phyloP scores from a whole-genome alignment of 2,113 vertebrate species.

The Rhegmatorhina hoffmannsi region DNA sequence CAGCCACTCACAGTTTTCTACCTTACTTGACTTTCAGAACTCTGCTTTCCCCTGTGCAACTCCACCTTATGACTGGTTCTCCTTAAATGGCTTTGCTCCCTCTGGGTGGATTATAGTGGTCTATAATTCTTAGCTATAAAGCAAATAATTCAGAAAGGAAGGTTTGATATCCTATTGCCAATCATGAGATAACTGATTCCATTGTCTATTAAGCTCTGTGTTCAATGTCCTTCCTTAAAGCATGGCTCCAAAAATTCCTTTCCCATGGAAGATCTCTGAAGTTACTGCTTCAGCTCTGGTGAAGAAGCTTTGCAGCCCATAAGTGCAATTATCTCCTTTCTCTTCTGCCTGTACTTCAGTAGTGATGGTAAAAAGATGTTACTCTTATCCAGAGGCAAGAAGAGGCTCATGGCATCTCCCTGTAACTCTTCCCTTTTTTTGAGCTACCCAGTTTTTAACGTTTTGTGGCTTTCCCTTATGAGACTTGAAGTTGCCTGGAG shows the following conservation, averaged over 20 bases:
- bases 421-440: neutral
- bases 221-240: neutral
- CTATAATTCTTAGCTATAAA: neutral
- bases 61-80: neutral
- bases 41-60: neutral
- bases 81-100: neutral
- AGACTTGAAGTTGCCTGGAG: slow-evolving; percentile 10
- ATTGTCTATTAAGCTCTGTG: neutral
- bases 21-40: neutral
- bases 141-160: neutral
- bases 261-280: neutral
- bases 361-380: neutral
- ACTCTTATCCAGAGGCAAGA: neutral
- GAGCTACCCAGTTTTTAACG: neutral
- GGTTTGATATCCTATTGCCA: neutral
- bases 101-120: neutral
- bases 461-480: neutral
- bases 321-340: neutral
- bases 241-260: neutral
- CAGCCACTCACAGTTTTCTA: neutral
- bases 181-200: neutral
- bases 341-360: neutral
- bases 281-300: neutral
- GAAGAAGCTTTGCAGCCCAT: neutral
- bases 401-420: neutral